Conservation (phyloP, 2,888 invertebrate genomes). For the Drosophila diplacantha region DNA sequence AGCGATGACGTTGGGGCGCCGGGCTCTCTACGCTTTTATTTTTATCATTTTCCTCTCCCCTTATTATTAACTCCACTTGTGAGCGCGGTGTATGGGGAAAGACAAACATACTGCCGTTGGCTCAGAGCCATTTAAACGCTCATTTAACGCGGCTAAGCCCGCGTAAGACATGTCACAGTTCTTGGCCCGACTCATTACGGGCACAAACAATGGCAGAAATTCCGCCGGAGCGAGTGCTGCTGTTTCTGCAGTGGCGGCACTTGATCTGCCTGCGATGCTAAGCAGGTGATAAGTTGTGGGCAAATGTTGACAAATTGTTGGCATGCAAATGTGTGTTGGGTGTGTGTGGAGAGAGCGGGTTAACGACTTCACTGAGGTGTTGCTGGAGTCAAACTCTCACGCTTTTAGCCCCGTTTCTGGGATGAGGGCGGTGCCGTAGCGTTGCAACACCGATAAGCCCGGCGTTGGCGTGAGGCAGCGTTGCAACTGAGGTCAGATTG, state of each 20-base stretch:
- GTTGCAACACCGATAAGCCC: conserved; percentile 3
- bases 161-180: conserved; percentile 39
- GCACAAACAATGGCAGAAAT: conserved; percentile 36
- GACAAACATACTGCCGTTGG: conserved; percentile 27
- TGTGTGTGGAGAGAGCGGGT: conserved; percentile 9
- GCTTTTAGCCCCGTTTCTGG: conserved; percentile 22
- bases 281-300: conserved; percentile 50
- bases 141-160: conserved; percentile 40
- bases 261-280: conserved; percentile 38
- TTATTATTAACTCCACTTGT: conserved; percentile 27
- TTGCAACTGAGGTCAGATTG: conserved; percentile 22
- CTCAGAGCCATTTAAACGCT: conserved; percentile 43
- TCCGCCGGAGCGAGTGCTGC: conserved; percentile 19
- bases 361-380: conserved; percentile 38
- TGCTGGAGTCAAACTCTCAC: conserved; percentile 2
- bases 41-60: not conserved
- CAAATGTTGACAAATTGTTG: conserved; percentile 50
- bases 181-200: conserved; percentile 40
- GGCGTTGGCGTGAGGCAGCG: conserved; percentile 3
- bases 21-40: conserved; percentile 17
- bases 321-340: conserved; percentile 32
- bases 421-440: not conserved
- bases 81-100: conserved; percentile 11
- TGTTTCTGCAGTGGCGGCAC: conserved; percentile 18
- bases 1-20: conserved; percentile 21